Evolutionary conservation across 2,797 vertebrate species (phyloP).

Genomic region (Cirrhinus mrigala): DNA sequence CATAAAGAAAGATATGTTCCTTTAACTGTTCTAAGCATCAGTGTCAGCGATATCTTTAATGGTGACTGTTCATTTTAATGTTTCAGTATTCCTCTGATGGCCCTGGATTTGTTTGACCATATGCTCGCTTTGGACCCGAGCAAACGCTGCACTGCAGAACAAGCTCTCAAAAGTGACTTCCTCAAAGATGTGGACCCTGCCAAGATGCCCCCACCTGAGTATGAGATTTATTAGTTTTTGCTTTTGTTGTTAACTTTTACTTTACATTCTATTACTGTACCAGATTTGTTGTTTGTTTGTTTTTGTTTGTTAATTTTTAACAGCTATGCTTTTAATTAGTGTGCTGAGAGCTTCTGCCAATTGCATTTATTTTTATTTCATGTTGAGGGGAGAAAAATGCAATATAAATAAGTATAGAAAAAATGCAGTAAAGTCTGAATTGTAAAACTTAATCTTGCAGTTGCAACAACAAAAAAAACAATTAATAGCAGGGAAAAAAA

Average conservation of each 20-base stretch:
- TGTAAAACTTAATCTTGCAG: no score
- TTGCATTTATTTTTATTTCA: no score
- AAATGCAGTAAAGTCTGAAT: no score
- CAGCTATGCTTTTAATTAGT: no score
- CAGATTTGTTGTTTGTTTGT: no score
- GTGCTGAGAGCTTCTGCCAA: no score
- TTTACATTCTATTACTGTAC: background rate
- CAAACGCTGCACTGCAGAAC: slow-evolving; percentile 95
- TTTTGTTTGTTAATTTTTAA: no score
- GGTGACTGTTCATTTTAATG: background rate
- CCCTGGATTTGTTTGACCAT: slow-evolving; percentile 95
- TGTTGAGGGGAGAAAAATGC: no score
- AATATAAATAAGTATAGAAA: no score
- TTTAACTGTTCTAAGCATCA: background rate
- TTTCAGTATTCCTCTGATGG: slow-evolving; percentile 89
- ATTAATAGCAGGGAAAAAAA: no score
- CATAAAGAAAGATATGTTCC: fast-evolving
- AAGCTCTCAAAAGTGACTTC: slow-evolving; percentile 94
- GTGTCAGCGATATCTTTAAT: background rate
- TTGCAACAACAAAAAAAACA: no score
- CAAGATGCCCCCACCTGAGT: slow-evolving; percentile 99
- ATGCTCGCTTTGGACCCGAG: slow-evolving; percentile 97
- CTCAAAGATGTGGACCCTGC: slow-evolving; percentile 94
- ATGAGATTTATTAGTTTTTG: slow-evolving; percentile 71
- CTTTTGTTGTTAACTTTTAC: background rate